Percentiles rank a stretch among this genome's conserved stretches.
Evolutionary conservation across 2,888 invertebrate species (phyloP).

Genomic region (Lissonota sp.): DNA sequence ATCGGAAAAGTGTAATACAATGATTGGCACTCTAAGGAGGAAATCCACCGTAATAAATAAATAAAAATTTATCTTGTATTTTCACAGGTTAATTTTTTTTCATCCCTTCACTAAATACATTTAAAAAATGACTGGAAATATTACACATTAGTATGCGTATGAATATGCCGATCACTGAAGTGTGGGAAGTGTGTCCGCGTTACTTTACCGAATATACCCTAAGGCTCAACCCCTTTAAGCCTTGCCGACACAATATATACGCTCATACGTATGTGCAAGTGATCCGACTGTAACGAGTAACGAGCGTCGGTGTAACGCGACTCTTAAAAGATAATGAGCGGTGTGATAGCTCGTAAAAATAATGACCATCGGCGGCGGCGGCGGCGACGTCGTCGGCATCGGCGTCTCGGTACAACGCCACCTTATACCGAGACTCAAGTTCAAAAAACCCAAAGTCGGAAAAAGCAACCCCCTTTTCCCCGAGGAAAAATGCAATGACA

Average conservation of each 20-base stretch:
- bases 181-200: no score
- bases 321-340: constrained; percentile 80
- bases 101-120: no score
- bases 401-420: neutral
- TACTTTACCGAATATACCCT: constrained; percentile 15
- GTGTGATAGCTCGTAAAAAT: constrained; percentile 82
- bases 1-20: neutral
- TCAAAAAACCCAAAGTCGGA: constrained; percentile 36
- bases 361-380: constrained; percentile 77
- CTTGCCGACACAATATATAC: neutral
- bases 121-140: neutral
- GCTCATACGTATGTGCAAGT: constrained; percentile 40
- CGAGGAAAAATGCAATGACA: no score
- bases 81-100: no score
- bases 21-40: neutral
- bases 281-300: constrained; percentile 73
- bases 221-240: neutral
- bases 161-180: neutral
- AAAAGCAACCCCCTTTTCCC: constrained; percentile 10
- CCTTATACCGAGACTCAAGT: neutral
- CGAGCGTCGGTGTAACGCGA: constrained; percentile 74
- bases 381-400: constrained; percentile 40
- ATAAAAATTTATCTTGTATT: no score
- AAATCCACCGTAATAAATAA: no score
- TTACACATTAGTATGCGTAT: neutral